phyloP scores from a whole-genome alignment of 2,888 invertebrate species.

The Drosophila fulvimacula region DNA sequence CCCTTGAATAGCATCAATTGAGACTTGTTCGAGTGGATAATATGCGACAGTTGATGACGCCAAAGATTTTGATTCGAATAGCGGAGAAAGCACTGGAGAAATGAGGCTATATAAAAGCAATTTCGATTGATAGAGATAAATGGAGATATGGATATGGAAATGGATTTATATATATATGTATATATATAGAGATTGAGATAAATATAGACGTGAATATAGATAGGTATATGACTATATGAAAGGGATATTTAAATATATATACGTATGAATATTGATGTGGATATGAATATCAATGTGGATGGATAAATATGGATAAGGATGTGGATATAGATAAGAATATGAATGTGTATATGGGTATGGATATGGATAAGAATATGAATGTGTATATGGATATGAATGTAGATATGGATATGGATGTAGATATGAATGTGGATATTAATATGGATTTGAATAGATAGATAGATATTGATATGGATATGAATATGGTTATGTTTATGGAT shows the following conservation, averaged over 20 bases:
- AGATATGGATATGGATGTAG: not conserved
- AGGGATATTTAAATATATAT: no score
- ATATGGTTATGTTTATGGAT: not conserved
- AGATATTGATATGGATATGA: not conserved
- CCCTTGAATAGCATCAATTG: slow-evolving; percentile 30
- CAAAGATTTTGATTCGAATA: not conserved
- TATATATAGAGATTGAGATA: no score
- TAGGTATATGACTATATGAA: not conserved
- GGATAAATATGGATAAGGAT: no score
- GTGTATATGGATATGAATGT: not conserved
- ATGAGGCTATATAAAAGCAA: not conserved
- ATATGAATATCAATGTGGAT: no score
- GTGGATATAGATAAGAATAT: no score
- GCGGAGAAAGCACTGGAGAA: not conserved
- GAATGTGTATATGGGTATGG: not conserved
- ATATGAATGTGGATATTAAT: not conserved
- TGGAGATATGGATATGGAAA: not conserved
- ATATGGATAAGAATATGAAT: not conserved
- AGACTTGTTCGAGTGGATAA: slow-evolving; percentile 35
- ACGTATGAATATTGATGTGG: not conserved
- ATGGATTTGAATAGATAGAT: not conserved
- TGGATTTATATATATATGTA: no score
- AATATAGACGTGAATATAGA: not conserved
- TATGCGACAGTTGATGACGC: not conserved
- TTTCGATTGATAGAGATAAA: not conserved